phyloP scores from a whole-genome alignment of 2,113 vertebrate genomes.

The Siniperca knerii region DNA sequence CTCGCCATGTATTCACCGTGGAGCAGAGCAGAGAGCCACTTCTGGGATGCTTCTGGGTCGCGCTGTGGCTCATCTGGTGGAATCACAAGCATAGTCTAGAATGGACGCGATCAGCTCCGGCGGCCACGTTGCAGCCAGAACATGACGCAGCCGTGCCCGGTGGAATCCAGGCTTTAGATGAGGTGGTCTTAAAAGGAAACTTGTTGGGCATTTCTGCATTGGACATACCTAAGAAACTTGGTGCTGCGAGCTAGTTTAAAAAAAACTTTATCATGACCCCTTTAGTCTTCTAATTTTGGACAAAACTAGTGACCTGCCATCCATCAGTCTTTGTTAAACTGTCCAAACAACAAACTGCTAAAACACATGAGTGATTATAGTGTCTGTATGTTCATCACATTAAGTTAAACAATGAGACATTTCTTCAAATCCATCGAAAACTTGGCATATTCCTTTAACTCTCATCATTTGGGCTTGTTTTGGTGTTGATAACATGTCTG shows the following conservation, averaged over 20 bases:
- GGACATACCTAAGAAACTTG: background rate
- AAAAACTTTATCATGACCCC: background rate
- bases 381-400: background rate
- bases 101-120: no score
- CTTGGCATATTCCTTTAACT: background rate
- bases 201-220: background rate
- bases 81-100: no score
- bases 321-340: background rate
- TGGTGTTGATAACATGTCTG: conserved; percentile 30
- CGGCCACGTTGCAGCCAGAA: no score
- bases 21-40: no score
- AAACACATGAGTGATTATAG: background rate
- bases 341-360: background rate
- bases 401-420: background rate
- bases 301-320: background rate
- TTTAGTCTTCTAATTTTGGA: background rate
- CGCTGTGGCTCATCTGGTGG: no score
- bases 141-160: no score
- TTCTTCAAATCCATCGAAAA: background rate
- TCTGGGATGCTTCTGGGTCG: no score
- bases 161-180: background rate
- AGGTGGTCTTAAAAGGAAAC: background rate
- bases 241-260: background rate
- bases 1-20: no score
- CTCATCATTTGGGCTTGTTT: conserved; percentile 8